phyloP scores from a whole-genome alignment of 2,113 vertebrate genomes.

The Galeopterus variegatus region DNA sequence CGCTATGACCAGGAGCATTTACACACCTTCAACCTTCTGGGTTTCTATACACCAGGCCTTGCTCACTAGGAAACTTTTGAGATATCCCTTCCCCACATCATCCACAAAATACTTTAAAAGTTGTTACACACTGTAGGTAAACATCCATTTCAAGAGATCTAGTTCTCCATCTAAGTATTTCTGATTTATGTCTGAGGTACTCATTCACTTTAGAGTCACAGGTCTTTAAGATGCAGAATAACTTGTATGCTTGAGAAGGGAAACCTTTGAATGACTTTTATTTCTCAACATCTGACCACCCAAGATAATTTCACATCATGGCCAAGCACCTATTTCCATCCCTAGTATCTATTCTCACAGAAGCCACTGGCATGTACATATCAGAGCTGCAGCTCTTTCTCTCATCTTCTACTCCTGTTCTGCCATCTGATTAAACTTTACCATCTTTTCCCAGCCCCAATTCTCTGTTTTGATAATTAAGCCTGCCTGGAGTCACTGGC shows the following conservation, averaged over 20 bases:
- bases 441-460: neutral
- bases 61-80: neutral
- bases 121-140: neutral
- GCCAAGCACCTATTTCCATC: neutral
- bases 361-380: neutral
- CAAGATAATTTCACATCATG: neutral
- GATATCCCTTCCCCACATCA: neutral
- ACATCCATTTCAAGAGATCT: neutral
- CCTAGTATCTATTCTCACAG: neutral
- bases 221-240: neutral
- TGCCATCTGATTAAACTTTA: neutral
- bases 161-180: neutral
- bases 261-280: neutral
- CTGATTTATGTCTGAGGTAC: neutral
- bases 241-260: neutral
- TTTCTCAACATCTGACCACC: neutral
- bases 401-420: neutral
- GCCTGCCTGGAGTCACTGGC: neutral
- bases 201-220: neutral
- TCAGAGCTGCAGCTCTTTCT: neutral
- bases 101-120: neutral
- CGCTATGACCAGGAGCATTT: neutral
- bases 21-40: neutral
- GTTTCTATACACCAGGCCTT: neutral
- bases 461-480: constrained; percentile 13